phyloP scores from a whole-genome alignment of 2,113 vertebrate species.

The Hyperopisus bebe region DNA sequence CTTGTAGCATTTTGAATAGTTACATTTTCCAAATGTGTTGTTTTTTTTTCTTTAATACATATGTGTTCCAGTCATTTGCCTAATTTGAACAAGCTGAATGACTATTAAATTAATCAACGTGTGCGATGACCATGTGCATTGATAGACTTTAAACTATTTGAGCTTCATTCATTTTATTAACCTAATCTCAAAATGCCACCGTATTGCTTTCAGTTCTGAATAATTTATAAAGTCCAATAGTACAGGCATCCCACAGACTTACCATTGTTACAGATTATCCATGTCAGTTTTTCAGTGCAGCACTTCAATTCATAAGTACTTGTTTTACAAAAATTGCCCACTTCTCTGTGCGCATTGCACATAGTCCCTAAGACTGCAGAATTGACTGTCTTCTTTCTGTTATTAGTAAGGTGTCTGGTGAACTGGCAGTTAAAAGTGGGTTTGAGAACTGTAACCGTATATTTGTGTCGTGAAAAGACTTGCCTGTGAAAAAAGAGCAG shows the following conservation, averaged over 20 bases:
- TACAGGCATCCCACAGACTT: not conserved
- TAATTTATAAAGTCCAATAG: not conserved
- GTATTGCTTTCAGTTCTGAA: not conserved
- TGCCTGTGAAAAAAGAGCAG: not conserved
- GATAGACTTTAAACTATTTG: not conserved
- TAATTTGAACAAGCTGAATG: not conserved
- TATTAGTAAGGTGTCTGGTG: not conserved
- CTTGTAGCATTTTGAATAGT: not conserved
- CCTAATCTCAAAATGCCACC: not conserved
- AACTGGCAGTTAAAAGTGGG: not conserved
- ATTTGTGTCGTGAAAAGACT: conserved; percentile 7
- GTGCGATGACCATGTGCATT: not conserved
- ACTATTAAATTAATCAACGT: not conserved
- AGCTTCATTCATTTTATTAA: not conserved
- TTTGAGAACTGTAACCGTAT: not conserved
- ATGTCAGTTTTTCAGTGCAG: not conserved
- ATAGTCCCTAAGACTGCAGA: not conserved
- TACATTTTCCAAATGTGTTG: not conserved
- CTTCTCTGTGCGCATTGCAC: not conserved
- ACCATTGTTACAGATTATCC: not conserved
- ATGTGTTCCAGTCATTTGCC: not conserved
- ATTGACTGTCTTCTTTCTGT: not conserved
- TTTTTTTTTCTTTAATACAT: not conserved
- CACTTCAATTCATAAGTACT: not conserved
- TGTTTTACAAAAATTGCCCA: not conserved